phyloP scores from a whole-genome alignment of 92 coral and sea anemone species.

The Parazoanthus darwini region DNA sequence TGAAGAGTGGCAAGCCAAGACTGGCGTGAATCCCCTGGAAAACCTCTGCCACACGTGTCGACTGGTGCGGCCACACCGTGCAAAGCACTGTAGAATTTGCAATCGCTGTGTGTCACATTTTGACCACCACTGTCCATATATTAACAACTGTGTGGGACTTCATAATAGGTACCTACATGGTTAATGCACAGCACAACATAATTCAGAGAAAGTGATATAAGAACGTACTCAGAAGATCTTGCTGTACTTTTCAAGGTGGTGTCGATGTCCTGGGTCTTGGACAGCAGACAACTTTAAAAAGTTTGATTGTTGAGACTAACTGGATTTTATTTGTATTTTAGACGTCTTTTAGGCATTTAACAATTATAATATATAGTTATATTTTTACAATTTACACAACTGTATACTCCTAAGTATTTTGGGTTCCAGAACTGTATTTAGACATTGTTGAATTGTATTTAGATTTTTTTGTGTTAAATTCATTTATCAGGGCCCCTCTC shows the following conservation, averaged over 20 bases:
- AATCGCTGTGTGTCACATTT: conserved; percentile 94
- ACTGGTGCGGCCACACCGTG: conserved; percentile 93
- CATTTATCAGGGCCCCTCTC: no score
- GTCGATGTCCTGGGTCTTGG: neutral
- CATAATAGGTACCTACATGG: conserved; percentile 68
- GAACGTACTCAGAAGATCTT: neutral
- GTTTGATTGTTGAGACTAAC: no score
- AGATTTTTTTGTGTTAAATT: no score
- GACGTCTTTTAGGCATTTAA: no score
- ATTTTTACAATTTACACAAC: no score
- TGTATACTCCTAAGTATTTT: no score
- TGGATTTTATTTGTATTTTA: no score
- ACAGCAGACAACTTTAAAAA: no score
- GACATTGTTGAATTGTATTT: no score
- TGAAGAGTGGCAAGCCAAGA: conserved; percentile 91
- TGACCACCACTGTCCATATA: conserved; percentile 99
- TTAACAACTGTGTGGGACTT: conserved; percentile 94
- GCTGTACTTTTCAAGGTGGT: no score
- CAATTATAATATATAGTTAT: no score
- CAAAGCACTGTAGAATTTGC: conserved; percentile 97
- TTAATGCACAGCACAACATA: neutral
- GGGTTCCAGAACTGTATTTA: no score
- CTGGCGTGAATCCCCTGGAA: conserved; percentile 88
- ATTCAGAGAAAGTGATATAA: neutral
- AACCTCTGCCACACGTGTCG: conserved; percentile 96